These are phyloP conservation scores for Xiphydria camelus DNA, from an alignment of 2,888 invertebrate genomes.

Conservation along the genomic window DNA sequence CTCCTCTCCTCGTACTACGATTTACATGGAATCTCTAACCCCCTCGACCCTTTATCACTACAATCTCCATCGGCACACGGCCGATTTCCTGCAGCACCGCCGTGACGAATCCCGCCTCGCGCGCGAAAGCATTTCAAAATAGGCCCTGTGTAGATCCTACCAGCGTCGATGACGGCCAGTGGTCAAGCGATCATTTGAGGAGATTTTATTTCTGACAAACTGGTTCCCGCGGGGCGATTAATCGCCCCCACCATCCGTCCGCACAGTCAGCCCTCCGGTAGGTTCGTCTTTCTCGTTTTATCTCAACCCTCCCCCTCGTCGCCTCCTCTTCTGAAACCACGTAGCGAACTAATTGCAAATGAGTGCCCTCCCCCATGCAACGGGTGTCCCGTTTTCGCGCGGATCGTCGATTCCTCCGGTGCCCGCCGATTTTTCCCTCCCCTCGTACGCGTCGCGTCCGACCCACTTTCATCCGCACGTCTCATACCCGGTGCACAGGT, in stretches of 20 bases:
- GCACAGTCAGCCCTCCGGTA: neutral
- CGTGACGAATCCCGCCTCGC: neutral
- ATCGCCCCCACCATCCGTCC: conserved; percentile 34
- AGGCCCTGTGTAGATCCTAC: too few relatives aligned
- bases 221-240: conserved; percentile 46
- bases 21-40: neutral
- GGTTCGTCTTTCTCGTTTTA: neutral
- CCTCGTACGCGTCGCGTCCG: too few relatives aligned
- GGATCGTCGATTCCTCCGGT: neutral
- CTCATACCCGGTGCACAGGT: too few relatives aligned
- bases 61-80: too few relatives aligned
- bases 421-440: too few relatives aligned
- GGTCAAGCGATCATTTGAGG: conserved; percentile 22
- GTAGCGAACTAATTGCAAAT: conserved; percentile 24
- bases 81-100: too few relatives aligned
- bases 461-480: too few relatives aligned
- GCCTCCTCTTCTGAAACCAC: conserved; percentile 11
- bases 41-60: too few relatives aligned
- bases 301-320: neutral
- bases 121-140: neutral
- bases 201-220: conserved; percentile 51
- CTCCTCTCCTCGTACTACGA: conserved; percentile 3
- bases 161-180: conserved; percentile 20
- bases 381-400: conserved; percentile 6
- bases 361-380: conserved; percentile 10